phyloP scores from a whole-genome alignment of 53 echinoderm and acorn worm species.

The Holothuria scabra region DNA sequence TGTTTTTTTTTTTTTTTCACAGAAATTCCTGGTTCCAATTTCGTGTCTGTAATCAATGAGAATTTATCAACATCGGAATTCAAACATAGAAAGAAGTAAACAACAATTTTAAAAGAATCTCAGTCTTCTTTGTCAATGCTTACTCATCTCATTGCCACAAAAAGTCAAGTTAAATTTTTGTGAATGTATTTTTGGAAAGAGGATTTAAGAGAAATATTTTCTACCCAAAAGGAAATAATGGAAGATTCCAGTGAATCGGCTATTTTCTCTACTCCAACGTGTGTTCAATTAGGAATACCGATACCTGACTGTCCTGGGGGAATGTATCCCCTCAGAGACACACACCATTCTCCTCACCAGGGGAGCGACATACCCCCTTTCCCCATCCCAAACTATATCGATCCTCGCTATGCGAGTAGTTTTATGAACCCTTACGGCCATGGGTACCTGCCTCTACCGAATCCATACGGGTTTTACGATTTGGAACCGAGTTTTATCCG shows the following conservation, averaged over 20 bases:
- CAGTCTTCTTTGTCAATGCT: too few species aligned
- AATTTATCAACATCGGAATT: too few species aligned
- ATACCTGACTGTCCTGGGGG: constrained; percentile 90
- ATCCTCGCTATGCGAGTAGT: constrained; percentile 84
- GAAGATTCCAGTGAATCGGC: constrained; percentile 79
- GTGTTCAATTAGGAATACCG: constrained; percentile 96
- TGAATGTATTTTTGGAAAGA: neutral
- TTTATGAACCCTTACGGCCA: constrained; percentile 94
- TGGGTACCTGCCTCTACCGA: constrained; percentile 90
- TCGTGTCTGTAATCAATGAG: too few species aligned
- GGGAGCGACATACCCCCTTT: constrained; percentile 29
- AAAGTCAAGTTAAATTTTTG: neutral
- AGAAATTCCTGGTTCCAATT: too few species aligned
- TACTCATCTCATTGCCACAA: neutral
- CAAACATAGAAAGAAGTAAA: too few species aligned
- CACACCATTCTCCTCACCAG: constrained; percentile 63
- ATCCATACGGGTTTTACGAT: constrained; percentile 98
- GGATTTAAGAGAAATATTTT: neutral
- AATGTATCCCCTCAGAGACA: constrained; percentile 86
- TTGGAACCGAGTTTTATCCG: constrained; percentile 97
- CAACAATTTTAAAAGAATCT: too few species aligned
- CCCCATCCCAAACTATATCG: constrained; percentile 85
- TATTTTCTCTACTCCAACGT: constrained; percentile 96
- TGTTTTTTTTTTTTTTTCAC: too few species aligned
- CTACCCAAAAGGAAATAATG: constrained; percentile 30